Base-by-base conservation (phyloP, 2,888 invertebrate species). In the Carabus problematicus region DNA sequence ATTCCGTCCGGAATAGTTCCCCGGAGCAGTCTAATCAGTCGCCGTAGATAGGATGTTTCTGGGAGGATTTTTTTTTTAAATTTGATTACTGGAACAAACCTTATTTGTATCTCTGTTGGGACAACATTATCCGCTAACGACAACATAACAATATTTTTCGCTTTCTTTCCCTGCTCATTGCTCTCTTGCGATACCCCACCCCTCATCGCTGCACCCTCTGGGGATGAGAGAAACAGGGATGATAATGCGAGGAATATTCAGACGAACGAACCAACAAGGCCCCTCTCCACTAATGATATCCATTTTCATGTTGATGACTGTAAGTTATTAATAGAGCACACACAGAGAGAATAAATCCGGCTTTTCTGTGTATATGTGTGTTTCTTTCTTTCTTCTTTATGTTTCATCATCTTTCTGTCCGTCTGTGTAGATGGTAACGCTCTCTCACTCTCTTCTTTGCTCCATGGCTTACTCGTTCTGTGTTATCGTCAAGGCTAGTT, bases 291-390 rank as follows among this genome's bases (percentile, higher is more conserved):
- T 67, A 67, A 67, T 67, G 67, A 67, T 67, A 67, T 67, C 67
- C 67, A 67, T 67, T 67, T 67, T 67, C 60, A 67, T 67, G 67
- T 54, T 67, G 67, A 67, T 67, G 67, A 67, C 67, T 67, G 67
- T 67, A 67, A 67, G 67, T 67, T 67, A 67, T 67, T 67, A 67
- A 67, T 67, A 67, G 67, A 67, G 67, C 52, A 60, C 60, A 11
- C 67, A n/a, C n/a, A n/a, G n/a, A 52, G 29, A 47, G 59, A 63
- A 63, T 63, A 56, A 64, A 56, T 64, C 64, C 64, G 19, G 18
- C 29, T 12, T 8, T 42, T 16, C 58, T 66, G 52, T 67, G n/a
- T 29, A 6, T 29, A 6, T 29, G 29, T 29, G 29, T 6, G 29
- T 56, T 56, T 56, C 56, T 56, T 56, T 40, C 56, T 8, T 56